Conservation (phyloP, 2,888 invertebrate genomes). For the Melitaea athalia region DNA sequence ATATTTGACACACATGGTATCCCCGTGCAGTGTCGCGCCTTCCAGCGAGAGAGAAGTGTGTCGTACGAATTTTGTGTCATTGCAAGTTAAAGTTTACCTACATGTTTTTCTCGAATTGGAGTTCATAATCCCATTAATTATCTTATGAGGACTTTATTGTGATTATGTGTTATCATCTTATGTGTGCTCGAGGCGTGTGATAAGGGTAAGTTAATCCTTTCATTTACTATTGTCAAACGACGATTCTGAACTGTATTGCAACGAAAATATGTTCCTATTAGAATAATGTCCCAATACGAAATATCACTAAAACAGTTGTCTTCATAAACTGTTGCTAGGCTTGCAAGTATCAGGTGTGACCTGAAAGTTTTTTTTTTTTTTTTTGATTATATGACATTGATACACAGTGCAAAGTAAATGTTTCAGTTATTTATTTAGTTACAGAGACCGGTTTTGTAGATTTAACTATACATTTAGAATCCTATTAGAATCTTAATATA, state of each 20-base stretch:
- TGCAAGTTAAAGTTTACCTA: slow-evolving; percentile 68
- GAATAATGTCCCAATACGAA: slow-evolving; percentile 39
- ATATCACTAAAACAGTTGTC: slow-evolving; percentile 13
- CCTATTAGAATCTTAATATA: slow-evolving; percentile 23
- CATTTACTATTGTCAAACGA: slow-evolving; percentile 54
- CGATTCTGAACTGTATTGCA: slow-evolving; percentile 47
- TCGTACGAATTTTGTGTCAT: slow-evolving; percentile 54
- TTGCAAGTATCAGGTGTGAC: slow-evolving; percentile 14
- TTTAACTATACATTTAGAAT: slow-evolving; percentile 28
- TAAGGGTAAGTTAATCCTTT: slow-evolving; percentile 71
- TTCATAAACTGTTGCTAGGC: slow-evolving; percentile 7
- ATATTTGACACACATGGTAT: slow-evolving; percentile 53
- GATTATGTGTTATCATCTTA: slow-evolving; percentile 76
- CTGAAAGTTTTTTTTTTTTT: slow-evolving; percentile 31
- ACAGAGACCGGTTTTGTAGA: slow-evolving; percentile 35
- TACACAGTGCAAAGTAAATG: slow-evolving; percentile 27
- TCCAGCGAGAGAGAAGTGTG: slow-evolving; percentile 48
- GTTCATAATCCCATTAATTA: slow-evolving; percentile 53
- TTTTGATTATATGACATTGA: slow-evolving; percentile 39
- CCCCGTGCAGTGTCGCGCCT: slow-evolving; percentile 68
- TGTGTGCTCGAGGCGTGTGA: slow-evolving; percentile 68
- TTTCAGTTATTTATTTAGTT: slow-evolving; percentile 37
- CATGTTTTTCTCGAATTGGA: slow-evolving; percentile 66
- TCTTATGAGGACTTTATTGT: slow-evolving; percentile 61
- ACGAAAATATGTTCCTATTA: slow-evolving; percentile 44